Conservation (phyloP, 2,113 vertebrate species). For the Ptilonorhynchus violaceus region DNA sequence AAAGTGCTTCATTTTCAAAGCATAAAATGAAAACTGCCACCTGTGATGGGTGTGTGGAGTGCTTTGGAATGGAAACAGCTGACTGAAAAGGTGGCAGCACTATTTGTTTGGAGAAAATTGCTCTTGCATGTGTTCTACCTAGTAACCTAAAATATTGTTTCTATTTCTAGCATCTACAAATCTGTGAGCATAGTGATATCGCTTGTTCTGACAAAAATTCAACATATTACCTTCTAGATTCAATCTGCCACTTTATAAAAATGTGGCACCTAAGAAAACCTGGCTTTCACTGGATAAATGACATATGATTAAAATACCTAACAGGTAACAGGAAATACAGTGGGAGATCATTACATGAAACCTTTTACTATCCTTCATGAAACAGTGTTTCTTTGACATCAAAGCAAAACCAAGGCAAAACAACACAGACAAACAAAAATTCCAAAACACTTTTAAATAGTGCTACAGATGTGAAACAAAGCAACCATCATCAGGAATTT, state of each 20-base stretch:
- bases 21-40: not conserved
- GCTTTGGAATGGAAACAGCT: not conserved
- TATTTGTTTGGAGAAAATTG: not conserved
- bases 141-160: not conserved
- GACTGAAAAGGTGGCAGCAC: not conserved
- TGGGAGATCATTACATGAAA: not conserved
- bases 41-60: not conserved
- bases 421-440: slow-evolving; percentile 29
- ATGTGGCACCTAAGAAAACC: not conserved
- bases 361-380: not conserved
- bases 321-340: not conserved
- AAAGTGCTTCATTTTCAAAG: not conserved
- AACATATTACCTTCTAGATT: not conserved
- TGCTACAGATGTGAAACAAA: slow-evolving; percentile 51
- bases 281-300: not conserved
- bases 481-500: slow-evolving; percentile 26
- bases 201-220: not conserved
- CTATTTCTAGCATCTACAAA: not conserved
- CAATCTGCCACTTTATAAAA: not conserved
- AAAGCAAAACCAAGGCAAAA: not conserved
- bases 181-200: not conserved
- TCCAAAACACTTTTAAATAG: slow-evolving; percentile 57
- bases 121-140: not conserved
- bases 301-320: not conserved
- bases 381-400: not conserved